Conservation (phyloP, 2,113 vertebrate species). For the Formicarius rufipectus region DNA sequence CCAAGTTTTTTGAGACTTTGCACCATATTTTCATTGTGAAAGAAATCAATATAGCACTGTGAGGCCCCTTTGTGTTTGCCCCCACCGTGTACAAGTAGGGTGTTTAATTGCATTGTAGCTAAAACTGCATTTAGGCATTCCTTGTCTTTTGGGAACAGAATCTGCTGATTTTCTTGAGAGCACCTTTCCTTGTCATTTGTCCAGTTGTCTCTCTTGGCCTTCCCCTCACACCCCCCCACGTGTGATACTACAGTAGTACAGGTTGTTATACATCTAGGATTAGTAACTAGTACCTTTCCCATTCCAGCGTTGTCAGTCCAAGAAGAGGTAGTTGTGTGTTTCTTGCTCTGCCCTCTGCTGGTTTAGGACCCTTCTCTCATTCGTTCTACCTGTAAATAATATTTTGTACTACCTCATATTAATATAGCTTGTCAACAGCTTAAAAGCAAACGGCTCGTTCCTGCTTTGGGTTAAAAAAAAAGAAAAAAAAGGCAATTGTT, state of each 20-base stretch:
- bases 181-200: neutral
- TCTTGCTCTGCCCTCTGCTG: slow-evolving; percentile 8
- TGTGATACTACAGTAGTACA: neutral
- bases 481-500: neutral
- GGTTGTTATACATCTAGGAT: neutral
- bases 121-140: neutral
- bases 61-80: neutral
- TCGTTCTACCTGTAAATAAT: neutral
- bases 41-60: accelerated
- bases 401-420: neutral
- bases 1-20: neutral
- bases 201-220: neutral
- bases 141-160: neutral
- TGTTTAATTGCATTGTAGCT: neutral
- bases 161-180: neutral
- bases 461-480: neutral
- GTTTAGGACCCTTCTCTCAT: neutral
- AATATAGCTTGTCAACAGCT: neutral
- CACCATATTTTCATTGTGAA: neutral
- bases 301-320: accelerated
- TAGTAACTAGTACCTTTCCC: neutral
- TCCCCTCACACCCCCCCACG: too few relatives aligned
- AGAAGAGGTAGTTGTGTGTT: neutral
- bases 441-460: neutral
- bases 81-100: accelerated